These are phyloP conservation scores for Leucophenga varia DNA, from an alignment of 1,140 invertebrate genomes.

Conservation along the genomic window DNA sequence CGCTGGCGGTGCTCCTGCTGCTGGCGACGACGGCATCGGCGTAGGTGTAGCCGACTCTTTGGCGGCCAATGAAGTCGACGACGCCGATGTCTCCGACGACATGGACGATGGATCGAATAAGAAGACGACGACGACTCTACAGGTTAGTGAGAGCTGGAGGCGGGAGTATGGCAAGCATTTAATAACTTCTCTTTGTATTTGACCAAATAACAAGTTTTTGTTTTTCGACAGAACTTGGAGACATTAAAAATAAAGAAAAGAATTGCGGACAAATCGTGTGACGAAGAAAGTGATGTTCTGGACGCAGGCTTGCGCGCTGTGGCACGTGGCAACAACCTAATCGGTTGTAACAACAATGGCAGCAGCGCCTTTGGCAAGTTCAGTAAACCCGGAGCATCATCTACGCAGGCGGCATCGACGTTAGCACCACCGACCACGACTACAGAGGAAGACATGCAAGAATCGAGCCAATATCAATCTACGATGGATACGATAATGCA, in stretches of 20 bases:
- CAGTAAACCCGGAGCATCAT: slow-evolving; percentile 17
- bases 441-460: slow-evolving; percentile 24
- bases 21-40: slow-evolving; percentile 7
- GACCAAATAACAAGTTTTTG: not conserved
- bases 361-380: slow-evolving; percentile 35
- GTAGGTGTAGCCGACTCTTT: slow-evolving; percentile 22
- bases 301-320: slow-evolving; percentile 23
- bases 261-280: slow-evolving; percentile 37
- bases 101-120: slow-evolving; percentile 48
- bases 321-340: slow-evolving; percentile 16
- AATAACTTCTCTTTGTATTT: too few species aligned
- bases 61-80: slow-evolving; percentile 22
- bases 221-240: slow-evolving; percentile 32
- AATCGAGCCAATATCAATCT: slow-evolving; percentile 41
- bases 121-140: slow-evolving; percentile 39
- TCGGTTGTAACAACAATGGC: slow-evolving; percentile 9
- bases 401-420: slow-evolving; percentile 12
- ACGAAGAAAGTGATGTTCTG: slow-evolving; percentile 31
- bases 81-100: slow-evolving; percentile 36
- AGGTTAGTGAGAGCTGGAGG: slow-evolving; percentile 25
- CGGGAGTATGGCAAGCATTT: too few species aligned
- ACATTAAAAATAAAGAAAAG: slow-evolving; percentile 25
- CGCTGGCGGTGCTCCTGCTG: slow-evolving; percentile 5
- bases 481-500: slow-evolving; percentile 56
- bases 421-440: slow-evolving; percentile 1